A percentile compares a stretch with the other conserved stretches of the same genome.
Evolutionary conservation across 2,888 invertebrate species (phyloP).

Genomic region (Pristionchus japonicus): DNA sequence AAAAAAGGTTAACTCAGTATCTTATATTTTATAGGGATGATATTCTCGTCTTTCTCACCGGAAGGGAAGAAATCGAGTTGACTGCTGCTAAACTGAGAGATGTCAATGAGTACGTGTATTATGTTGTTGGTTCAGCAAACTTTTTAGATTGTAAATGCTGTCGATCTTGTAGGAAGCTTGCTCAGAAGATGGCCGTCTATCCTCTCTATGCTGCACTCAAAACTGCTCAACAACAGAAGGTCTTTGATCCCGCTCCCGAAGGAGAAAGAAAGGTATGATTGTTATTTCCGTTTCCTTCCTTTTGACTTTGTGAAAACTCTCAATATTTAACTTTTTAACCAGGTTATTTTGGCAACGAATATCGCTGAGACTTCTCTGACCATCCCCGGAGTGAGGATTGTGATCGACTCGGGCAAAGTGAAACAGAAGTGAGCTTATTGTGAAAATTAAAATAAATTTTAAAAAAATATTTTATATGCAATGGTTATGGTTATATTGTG

Average conservation of each 20-base stretch:
- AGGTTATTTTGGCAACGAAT: conserved; percentile 93
- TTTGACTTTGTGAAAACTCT: not conserved
- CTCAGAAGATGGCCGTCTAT: conserved; percentile 50
- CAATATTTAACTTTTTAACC: conserved; percentile 76
- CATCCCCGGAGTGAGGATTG: conserved; percentile 91
- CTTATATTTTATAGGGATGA: conserved; percentile 63
- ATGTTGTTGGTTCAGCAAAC: not conserved
- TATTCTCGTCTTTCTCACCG: conserved; percentile 82
- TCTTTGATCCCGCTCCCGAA: conserved; percentile 49
- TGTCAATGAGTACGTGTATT: conserved; percentile 74
- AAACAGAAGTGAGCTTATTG: conserved; percentile 69
- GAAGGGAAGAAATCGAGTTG: conserved; percentile 91
- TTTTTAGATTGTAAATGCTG: not conserved
- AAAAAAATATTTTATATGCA: too few relatives aligned
- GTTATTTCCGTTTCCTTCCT: not conserved
- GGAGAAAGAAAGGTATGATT: conserved; percentile 47
- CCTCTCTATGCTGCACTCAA: conserved; percentile 57
- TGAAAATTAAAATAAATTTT: too few relatives aligned
- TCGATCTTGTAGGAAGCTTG: conserved; percentile 6
- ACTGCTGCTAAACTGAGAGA: conserved; percentile 62
- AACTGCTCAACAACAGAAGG: conserved; percentile 49
- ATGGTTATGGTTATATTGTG: not conserved
- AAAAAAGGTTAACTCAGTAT: too few relatives aligned
- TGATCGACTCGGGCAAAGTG: conserved; percentile 74
- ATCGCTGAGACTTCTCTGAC: conserved; percentile 98